A percentile compares a stretch with the other conserved stretches of the same genome.
These are phyloP conservation scores for Microplitis deprimator DNA, from an alignment of 2,888 invertebrate genomes.

Conservation along the genomic window DNA sequence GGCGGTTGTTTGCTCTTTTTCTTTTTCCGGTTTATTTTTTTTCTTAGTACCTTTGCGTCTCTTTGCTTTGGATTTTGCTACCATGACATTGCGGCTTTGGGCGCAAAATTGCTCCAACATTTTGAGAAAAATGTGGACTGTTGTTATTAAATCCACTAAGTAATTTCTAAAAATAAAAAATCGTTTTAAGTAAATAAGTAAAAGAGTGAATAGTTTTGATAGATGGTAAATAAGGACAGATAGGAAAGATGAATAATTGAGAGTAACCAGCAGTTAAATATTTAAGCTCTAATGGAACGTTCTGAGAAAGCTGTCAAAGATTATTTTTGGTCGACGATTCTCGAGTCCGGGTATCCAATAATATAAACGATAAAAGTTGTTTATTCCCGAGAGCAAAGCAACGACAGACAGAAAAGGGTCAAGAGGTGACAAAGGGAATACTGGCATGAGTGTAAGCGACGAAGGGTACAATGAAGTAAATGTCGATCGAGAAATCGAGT, in stretches of 20 bases:
- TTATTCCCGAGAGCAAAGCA: slow-evolving; percentile 58
- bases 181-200: slow-evolving; percentile 23
- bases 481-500: background rate
- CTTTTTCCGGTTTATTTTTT: slow-evolving; percentile 42
- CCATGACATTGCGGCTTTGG: slow-evolving; percentile 73
- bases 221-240: background rate
- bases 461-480: slow-evolving; percentile 17
- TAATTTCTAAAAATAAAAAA: slow-evolving; percentile 76
- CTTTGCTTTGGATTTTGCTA: slow-evolving; percentile 76
- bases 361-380: slow-evolving; percentile 61
- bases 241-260: background rate
- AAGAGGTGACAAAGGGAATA: slow-evolving; percentile 13
- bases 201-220: slow-evolving; percentile 7
- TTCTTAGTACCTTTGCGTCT: slow-evolving; percentile 49
- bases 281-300: background rate
- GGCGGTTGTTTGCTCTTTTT: slow-evolving; percentile 47
- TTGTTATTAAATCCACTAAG: slow-evolving; percentile 89
- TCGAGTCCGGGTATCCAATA: slow-evolving; percentile 12
- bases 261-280: background rate
- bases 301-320: slow-evolving; percentile 53
- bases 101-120: slow-evolving; percentile 81
- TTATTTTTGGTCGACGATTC: slow-evolving; percentile 35
- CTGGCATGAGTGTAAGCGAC: slow-evolving; percentile 4
- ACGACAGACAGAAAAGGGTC: slow-evolving; percentile 45
- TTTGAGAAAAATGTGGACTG: slow-evolving; percentile 91